phyloP scores from a whole-genome alignment of 2,797 vertebrate species.

The Okamejei kenojei region DNA sequence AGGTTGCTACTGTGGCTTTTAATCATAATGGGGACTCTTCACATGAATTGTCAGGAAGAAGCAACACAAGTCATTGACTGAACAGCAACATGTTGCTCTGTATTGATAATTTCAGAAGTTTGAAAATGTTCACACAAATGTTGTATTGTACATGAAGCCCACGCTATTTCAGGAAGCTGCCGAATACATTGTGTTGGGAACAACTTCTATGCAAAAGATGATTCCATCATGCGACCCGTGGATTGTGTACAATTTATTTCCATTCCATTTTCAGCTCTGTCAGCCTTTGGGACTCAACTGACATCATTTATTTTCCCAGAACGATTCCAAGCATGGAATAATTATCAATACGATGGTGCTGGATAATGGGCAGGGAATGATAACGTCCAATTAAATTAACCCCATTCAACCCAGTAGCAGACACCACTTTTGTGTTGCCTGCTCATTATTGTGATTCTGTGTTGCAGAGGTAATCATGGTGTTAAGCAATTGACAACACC shows the following conservation, averaged over 20 bases:
- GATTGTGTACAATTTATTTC: background rate
- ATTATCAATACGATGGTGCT: no score
- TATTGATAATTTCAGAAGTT: background rate
- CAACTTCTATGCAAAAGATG: background rate
- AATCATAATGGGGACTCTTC: background rate
- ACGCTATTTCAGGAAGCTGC: no score
- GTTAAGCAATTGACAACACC: no score
- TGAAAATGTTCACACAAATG: background rate
- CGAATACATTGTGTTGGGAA: background rate
- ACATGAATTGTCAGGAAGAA: background rate
- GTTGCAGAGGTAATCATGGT: no score
- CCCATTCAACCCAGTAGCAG: no score
- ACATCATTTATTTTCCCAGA: no score
- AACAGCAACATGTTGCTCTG: background rate
- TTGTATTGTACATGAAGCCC: background rate
- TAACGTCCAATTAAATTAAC: no score
- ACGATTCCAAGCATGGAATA: no score
- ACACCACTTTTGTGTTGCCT: no score
- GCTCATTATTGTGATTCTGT: no score
- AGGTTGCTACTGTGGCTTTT: background rate
- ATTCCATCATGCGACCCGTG: background rate
- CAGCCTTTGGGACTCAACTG: background rate
- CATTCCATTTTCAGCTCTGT: background rate
- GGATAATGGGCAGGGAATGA: no score
- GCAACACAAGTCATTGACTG: background rate